These are phyloP conservation scores for Coecobrya sp. DNA, from an alignment of 2,888 invertebrate genomes.

Conservation along the genomic window DNA sequence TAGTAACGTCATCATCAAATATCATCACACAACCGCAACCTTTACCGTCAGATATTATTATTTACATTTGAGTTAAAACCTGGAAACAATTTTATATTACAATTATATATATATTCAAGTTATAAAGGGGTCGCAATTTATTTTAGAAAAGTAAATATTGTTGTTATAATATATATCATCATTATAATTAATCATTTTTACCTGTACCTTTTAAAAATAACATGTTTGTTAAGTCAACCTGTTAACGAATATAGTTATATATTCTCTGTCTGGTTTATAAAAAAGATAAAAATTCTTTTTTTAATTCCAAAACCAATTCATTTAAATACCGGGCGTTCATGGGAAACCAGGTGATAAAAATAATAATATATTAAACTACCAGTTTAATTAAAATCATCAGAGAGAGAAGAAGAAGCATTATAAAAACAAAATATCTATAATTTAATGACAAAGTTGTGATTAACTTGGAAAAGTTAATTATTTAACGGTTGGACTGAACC, in stretches of 20 bases:
- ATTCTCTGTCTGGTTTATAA: too few relatives aligned
- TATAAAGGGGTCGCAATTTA: not conserved
- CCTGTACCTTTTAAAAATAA: slow-evolving; percentile 23
- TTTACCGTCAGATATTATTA: slow-evolving; percentile 64
- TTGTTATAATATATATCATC: too few relatives aligned
- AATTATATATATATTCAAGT: not conserved
- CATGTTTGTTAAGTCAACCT: slow-evolving; percentile 2
- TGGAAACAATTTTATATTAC: not conserved
- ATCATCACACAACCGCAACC: not conserved
- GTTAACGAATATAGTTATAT: not conserved
- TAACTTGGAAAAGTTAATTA: not conserved
- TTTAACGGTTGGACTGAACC: not conserved
- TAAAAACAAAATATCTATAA: not conserved
- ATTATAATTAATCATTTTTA: slow-evolving; percentile 20
- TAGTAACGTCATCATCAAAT: slow-evolving; percentile 7
- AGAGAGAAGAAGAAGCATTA: not conserved
- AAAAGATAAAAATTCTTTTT: too few relatives aligned
- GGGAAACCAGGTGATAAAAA: slow-evolving; percentile 24
- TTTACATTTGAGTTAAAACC: slow-evolving; percentile 58
- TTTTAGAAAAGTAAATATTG: not conserved
- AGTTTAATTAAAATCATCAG: not conserved
- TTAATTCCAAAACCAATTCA: too few relatives aligned
- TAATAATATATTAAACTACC: too few relatives aligned
- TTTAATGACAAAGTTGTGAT: not conserved
- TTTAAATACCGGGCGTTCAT: not conserved